These are phyloP conservation scores for Urechis unicinctus DNA, from an alignment of 2,888 invertebrate genomes.

Conservation along the genomic window DNA sequence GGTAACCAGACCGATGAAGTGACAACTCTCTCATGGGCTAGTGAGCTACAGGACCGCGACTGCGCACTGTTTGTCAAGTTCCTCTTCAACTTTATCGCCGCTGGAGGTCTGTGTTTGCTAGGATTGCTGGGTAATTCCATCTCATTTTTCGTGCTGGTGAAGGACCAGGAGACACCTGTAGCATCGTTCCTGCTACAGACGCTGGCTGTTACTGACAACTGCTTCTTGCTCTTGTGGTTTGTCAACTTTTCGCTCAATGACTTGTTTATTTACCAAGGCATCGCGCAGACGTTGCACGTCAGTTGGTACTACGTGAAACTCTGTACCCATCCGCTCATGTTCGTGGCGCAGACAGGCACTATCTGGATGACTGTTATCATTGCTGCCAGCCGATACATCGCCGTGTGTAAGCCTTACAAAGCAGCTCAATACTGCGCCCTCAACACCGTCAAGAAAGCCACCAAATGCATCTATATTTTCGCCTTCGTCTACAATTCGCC, in stretches of 20 bases:
- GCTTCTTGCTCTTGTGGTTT: constrained; percentile 5
- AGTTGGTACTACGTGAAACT: constrained; percentile 8
- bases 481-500: constrained; percentile 14
- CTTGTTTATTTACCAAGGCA: background rate
- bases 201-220: constrained; percentile 6
- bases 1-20: too few species aligned
- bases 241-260: constrained; percentile 5
- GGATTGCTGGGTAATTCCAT: constrained; percentile 7
- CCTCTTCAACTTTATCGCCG: constrained; percentile 4
- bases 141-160: constrained; percentile 1
- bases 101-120: constrained; percentile 4
- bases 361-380: constrained; percentile 17
- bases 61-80: background rate
- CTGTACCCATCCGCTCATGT: constrained; percentile 12
- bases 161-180: constrained; percentile 7
- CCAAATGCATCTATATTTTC: constrained; percentile 1
- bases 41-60: background rate
- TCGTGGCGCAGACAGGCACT: constrained; percentile 13
- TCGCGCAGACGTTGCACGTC: background rate
- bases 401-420: constrained; percentile 14
- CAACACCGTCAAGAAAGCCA: background rate
- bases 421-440: constrained; percentile 8
- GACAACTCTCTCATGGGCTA: too few species aligned
- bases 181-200: constrained; percentile 9
- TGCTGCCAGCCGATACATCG: constrained; percentile 12